Evolutionary conservation across 1,140 invertebrate genomes (phyloP).

Genomic region (Rhagoletis zephyria): DNA sequence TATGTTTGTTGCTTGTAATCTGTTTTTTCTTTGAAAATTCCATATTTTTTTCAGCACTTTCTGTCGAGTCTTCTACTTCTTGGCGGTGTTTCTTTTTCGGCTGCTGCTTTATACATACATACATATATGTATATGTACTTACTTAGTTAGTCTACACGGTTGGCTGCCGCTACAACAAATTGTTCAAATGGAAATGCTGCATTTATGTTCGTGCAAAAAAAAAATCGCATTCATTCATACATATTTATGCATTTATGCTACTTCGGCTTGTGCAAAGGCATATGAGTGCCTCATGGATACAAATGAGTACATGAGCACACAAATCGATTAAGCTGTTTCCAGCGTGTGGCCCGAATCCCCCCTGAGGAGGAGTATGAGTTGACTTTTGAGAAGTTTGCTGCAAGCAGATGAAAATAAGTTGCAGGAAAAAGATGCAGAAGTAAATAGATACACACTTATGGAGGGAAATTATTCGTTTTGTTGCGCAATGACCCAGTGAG

Average conservation of each 20-base stretch:
- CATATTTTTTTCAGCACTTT: neutral
- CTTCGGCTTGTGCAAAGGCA: neutral
- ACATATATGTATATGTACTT: neutral
- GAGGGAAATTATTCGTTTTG: too few species aligned
- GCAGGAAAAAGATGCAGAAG: neutral
- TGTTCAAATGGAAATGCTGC: conserved; percentile 40
- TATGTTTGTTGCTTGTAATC: neutral
- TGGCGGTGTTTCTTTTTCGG: neutral
- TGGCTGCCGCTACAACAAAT: conserved; percentile 37
- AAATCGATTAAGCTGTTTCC: conserved; percentile 50
- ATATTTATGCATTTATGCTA: conserved; percentile 9
- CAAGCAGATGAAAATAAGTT: neutral
- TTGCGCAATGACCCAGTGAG: too few species aligned
- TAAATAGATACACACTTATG: too few species aligned
- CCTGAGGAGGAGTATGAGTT: neutral
- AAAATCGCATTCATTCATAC: conserved; percentile 34
- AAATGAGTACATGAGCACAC: conserved; percentile 39
- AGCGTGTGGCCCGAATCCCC: neutral
- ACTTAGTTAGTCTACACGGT: neutral
- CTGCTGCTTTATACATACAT: neutral
- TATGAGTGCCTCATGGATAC: conserved; percentile 5
- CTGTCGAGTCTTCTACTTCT: neutral
- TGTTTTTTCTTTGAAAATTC: conserved; percentile 16
- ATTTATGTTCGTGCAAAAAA: conserved; percentile 30
- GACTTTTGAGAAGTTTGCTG: neutral